A percentile compares a stretch with the other conserved stretches of the same genome.
phyloP scores from a whole-genome alignment of 2,888 invertebrate genomes.

The Andrena trimmerana region DNA sequence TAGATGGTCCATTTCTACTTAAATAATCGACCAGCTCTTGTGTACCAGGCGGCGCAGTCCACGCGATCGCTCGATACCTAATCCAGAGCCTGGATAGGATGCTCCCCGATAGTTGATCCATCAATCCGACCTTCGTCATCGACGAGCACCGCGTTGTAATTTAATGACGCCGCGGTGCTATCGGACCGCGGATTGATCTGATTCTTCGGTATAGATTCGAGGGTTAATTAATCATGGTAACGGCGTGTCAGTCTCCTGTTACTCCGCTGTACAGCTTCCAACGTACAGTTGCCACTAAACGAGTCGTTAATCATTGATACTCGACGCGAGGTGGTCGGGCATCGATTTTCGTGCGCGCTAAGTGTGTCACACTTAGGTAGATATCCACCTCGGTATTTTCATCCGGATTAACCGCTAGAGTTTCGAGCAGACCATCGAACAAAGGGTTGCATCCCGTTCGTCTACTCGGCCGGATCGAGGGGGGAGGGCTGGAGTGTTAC shows the following conservation, averaged over 20 bases:
- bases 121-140: conserved; percentile 27
- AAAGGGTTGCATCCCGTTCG: background rate
- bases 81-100: conserved; percentile 11
- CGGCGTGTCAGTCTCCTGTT: conserved; percentile 44
- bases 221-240: conserved; percentile 64
- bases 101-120: conserved; percentile 16
- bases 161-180: conserved; percentile 28
- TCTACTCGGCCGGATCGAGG: background rate
- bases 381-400: conserved; percentile 22
- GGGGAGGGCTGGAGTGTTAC: conserved; percentile 30
- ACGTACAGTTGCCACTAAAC: conserved; percentile 26
- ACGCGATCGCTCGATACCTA: background rate
- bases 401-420: conserved; percentile 7
- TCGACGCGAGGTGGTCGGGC: conserved; percentile 31
- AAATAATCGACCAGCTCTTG: background rate
- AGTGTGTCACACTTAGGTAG: conserved; percentile 31
- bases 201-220: conserved; percentile 36
- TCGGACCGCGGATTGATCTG: conserved; percentile 38
- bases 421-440: conserved; percentile 1
- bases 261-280: background rate
- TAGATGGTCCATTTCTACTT: conserved; percentile 1
- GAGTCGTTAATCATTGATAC: conserved; percentile 57
- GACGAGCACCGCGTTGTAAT: conserved; percentile 27
- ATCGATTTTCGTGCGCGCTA: conserved; percentile 44
- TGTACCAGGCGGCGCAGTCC: background rate